These are phyloP conservation scores for Sylvilagus bachmani DNA, from an alignment of 2,113 vertebrate species.

Conservation along the genomic window DNA sequence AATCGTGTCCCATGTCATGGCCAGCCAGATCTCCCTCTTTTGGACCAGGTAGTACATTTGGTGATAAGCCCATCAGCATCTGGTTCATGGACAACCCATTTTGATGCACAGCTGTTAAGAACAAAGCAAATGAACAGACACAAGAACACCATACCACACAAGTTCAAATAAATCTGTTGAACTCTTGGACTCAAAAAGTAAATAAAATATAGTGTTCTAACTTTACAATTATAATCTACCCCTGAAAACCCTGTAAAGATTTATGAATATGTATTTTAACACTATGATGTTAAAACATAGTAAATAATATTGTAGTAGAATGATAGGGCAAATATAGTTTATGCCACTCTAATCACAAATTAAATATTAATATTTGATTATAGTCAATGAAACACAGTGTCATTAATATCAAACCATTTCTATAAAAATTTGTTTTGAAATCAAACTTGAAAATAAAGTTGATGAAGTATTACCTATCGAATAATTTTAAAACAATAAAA, in stretches of 20 bases:
- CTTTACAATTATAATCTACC: background rate
- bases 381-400: background rate
- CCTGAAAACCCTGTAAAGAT: background rate
- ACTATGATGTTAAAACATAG: background rate
- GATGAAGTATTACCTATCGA: background rate
- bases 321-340: background rate
- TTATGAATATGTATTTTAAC: background rate
- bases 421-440: background rate
- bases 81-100: slow-evolving; percentile 99
- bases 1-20: slow-evolving; percentile 96
- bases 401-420: background rate
- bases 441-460: slow-evolving; percentile 28
- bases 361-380: background rate
- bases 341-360: background rate
- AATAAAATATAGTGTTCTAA: background rate
- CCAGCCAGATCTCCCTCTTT: slow-evolving; percentile 98
- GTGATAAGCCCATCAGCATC: slow-evolving; percentile 97
- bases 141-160: slow-evolving; percentile 25
- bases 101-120: slow-evolving; percentile 94
- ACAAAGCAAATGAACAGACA: slow-evolving; percentile 66
- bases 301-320: background rate
- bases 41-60: slow-evolving; percentile 96
- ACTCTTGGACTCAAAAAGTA: background rate
- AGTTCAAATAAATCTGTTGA: background rate
- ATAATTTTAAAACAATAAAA: background rate